Conservation (phyloP, 2,888 invertebrate genomes). For the Parochlus steinenii region DNA sequence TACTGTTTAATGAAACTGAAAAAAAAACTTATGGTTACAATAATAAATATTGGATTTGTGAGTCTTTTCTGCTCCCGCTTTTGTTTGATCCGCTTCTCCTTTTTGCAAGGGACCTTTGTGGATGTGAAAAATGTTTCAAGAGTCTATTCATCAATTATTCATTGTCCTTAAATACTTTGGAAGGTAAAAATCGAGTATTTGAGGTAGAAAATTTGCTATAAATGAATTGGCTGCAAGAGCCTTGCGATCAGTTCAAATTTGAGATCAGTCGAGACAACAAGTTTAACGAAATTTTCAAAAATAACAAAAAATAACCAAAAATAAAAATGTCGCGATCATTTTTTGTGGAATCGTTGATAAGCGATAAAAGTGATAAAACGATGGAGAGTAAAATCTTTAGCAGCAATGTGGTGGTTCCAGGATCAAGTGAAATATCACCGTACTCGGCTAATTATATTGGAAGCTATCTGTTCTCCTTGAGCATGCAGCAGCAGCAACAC, state of each 20-base stretch:
- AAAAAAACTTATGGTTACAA: background rate
- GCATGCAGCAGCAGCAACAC: conserved; percentile 38
- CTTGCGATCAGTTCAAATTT: conserved; percentile 9
- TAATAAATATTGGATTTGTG: background rate
- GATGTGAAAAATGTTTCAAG: background rate
- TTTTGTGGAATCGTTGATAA: conserved; percentile 62
- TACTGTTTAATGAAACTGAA: too few species aligned
- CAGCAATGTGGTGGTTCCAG: conserved; percentile 26
- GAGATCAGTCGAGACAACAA: conserved; percentile 4
- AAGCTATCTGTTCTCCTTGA: conserved; percentile 45
- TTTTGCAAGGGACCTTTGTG: background rate
- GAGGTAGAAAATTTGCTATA: conserved; percentile 1
- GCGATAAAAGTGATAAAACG: conserved; percentile 37
- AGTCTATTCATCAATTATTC: conserved; percentile 1
- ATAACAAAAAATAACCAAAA: conserved; percentile 5
- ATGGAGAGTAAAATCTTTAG: conserved; percentile 15
- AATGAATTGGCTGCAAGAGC: conserved; percentile 1
- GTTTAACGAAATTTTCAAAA: conserved; percentile 4
- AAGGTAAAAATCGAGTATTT: conserved; percentile 1
- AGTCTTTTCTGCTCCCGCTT: background rate
- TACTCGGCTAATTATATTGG: conserved; percentile 47
- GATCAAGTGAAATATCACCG: conserved; percentile 33
- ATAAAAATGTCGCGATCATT: conserved; percentile 63
- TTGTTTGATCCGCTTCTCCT: conserved; percentile 1
- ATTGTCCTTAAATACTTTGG: conserved; percentile 1